Evolutionary conservation across 2,888 invertebrate genomes (phyloP), one percentile per base, ranked within the genome.

Genomic region (Drosophila subsilvestris): DNA sequence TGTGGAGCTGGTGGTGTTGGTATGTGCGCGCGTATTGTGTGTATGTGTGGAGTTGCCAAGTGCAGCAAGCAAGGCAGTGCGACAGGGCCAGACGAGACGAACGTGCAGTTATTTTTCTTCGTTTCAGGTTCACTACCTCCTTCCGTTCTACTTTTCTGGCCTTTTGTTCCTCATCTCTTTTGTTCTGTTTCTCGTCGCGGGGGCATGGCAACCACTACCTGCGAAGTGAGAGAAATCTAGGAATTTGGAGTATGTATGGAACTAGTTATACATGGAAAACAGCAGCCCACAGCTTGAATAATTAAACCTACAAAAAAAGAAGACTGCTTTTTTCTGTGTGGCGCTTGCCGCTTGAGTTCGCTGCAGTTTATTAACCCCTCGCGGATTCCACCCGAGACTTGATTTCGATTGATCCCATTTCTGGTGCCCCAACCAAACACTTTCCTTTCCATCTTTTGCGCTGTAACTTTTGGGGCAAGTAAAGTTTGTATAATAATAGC

Each of bases 81-180:
- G 43, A 37, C 27, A 47, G 42, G 17, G 53, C 57, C 22, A 62
- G 60, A 43, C 27, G 49, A 62, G 60, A 43, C 27, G 49, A 47
- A 12, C 63, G 80, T 78, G 80, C 73, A 83, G 86, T 74, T 77
- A 82, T 74, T 75, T 80, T 22, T 61, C 60, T 66, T 57, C 63
- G 58, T 78, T 86, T 86, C 87, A 80, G 86, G 84, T 86, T 83
- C 81, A 82, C 69, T 83, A 79, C 85, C 75, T 82, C 71, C 86
- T 86, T 83, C 86, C 82, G 86, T 78, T 83, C 86, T 75, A 86
- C 74, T 80, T 83, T 74, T 54, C 72, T 51, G 75, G 56, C 74
- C 73, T 86, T 83, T 84, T 37, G 37, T 37, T 14, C 37, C n/a
- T n/a, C n/a, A 6, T 37, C 37, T 37, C 79, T 81, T 86, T 78